These are phyloP conservation scores for Montipora efflorescens DNA, from an alignment of 64 coral and sea anemone species.

Conservation along the genomic window DNA sequence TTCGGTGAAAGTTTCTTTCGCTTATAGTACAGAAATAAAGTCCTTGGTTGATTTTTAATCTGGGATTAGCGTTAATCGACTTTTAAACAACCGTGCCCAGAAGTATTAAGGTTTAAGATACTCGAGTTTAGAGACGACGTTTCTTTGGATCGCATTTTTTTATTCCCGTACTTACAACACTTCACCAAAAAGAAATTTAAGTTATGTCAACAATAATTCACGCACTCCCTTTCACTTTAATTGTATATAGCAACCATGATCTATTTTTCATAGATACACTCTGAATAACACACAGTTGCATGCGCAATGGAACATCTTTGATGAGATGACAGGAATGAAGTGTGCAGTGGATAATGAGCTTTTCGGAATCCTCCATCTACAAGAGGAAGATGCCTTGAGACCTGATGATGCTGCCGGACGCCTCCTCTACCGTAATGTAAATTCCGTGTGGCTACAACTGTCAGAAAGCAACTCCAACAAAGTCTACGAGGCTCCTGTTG, in stretches of 20 bases:
- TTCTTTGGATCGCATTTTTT: too few relatives aligned
- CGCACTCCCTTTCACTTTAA: too few relatives aligned
- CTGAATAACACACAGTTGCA: constrained; percentile 6
- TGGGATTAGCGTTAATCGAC: too few relatives aligned
- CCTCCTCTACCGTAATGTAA: constrained; percentile 68
- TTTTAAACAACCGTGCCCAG: too few relatives aligned
- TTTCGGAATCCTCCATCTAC: constrained; percentile 28
- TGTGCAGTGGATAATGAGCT: constrained; percentile 15
- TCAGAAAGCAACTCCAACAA: constrained; percentile 7
- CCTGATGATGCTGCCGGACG: constrained; percentile 83
- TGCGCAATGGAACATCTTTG: neutral
- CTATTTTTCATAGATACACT: neutral
- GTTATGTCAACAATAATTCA: too few relatives aligned
- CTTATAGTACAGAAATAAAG: too few relatives aligned
- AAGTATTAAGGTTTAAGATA: too few relatives aligned
- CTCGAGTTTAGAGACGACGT: too few relatives aligned
- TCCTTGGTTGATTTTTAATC: too few relatives aligned
- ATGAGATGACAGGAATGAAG: constrained; percentile 25
- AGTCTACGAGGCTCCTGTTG: constrained; percentile 69
- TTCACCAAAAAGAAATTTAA: too few relatives aligned
- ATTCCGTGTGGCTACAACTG: constrained; percentile 62
- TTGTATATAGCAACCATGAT: neutral
- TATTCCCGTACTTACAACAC: too few relatives aligned
- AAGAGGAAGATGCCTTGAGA: constrained; percentile 50
- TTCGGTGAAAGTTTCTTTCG: too few relatives aligned